Percentiles rank a stretch among this genome's conserved stretches.
Conservation (phyloP, 2,113 vertebrate species). For the Passerina amoena region DNA sequence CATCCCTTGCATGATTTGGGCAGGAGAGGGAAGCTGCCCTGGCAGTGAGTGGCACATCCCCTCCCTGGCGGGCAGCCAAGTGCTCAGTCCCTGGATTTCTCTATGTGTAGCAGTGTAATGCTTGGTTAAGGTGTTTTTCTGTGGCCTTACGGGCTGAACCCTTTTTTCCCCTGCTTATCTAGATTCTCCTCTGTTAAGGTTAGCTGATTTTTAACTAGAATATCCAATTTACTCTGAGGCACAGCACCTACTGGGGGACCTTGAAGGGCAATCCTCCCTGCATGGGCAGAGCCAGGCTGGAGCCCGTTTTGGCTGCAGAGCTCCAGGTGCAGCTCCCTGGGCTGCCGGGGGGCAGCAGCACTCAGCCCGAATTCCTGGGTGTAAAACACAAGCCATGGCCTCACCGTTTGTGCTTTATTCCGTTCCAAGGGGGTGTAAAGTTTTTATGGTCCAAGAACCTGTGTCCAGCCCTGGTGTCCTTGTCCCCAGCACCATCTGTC, state of each 20-base stretch:
- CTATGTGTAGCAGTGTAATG: not conserved
- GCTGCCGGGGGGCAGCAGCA: not conserved
- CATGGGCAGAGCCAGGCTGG: not conserved
- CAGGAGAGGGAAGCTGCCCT: not conserved
- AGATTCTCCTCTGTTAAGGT: not conserved
- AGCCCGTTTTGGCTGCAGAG: not conserved
- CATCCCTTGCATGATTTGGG: rapidly evolving
- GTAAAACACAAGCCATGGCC: not conserved
- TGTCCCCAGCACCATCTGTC: not conserved
- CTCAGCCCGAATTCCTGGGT: not conserved
- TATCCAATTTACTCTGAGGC: not conserved
- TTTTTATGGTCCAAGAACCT: not conserved
- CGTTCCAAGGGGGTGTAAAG: not conserved
- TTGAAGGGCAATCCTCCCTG: not conserved
- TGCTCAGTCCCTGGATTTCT: not conserved
- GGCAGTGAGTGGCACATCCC: not conserved
- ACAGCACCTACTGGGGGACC: not conserved
- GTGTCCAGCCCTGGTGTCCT: not conserved
- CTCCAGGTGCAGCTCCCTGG: not conserved
- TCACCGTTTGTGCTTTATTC: not conserved
- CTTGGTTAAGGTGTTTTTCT: not conserved
- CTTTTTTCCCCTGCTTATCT: not conserved
- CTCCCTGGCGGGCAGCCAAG: not conserved
- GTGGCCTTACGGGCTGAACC: not conserved
- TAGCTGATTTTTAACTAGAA: not conserved